Percentiles rank a stretch among this genome's conserved stretches.
These are phyloP conservation scores for Tauraco erythrolophus DNA, from an alignment of 2,113 vertebrate genomes.

Conservation along the genomic window DNA sequence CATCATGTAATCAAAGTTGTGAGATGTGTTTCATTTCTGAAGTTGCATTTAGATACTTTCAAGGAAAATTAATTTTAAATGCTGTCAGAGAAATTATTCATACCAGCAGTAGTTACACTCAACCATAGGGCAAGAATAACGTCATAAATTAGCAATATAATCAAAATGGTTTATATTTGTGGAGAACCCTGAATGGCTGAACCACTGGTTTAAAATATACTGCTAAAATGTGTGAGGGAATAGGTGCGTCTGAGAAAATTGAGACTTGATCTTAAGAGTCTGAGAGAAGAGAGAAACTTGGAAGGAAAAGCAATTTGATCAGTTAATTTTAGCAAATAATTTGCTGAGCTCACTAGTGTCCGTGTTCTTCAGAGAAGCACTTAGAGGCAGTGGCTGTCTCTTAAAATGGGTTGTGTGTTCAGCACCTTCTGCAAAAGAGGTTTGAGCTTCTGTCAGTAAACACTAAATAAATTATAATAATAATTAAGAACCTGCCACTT, in stretches of 20 bases:
- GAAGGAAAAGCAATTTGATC: neutral
- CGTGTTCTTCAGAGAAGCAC: neutral
- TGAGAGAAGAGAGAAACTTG: neutral
- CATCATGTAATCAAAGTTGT: neutral
- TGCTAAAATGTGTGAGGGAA: neutral
- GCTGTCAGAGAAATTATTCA: neutral
- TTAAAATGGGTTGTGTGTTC: neutral
- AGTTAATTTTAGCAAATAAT: neutral
- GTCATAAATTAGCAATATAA: neutral
- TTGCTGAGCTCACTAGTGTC: neutral
- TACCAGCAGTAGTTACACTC: neutral
- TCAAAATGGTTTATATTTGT: neutral
- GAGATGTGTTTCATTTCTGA: neutral
- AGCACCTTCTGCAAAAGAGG: neutral
- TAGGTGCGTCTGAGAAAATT: neutral
- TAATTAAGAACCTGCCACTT: slow-evolving; percentile 19
- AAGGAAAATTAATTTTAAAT: neutral
- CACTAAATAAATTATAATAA: slow-evolving; percentile 23
- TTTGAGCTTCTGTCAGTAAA: neutral
- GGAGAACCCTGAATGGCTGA: neutral
- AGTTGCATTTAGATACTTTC: neutral
- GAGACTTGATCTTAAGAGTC: neutral
- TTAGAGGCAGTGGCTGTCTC: neutral
- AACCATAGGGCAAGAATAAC: neutral
- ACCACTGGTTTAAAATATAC: neutral